These are phyloP conservation scores for Brachyalestes nurse DNA, from an alignment of 2,797 vertebrate genomes.

Conservation along the genomic window DNA sequence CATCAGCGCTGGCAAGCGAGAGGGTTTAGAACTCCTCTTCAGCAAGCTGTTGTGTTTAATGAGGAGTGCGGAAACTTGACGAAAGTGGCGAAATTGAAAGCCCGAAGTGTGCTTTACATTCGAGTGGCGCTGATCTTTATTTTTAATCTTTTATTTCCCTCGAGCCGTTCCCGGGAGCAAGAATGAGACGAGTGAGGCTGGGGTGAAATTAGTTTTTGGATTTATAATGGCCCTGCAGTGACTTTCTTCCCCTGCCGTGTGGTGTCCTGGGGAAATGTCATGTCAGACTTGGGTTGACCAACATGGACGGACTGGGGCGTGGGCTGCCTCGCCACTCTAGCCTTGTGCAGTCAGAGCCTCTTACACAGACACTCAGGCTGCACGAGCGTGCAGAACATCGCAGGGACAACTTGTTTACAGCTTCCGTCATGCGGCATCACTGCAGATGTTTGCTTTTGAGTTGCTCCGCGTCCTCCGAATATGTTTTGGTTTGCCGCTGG, in stretches of 20 bases:
- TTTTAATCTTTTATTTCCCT: constrained; percentile 19
- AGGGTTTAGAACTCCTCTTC: constrained; percentile 57
- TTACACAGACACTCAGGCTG: constrained; percentile 22
- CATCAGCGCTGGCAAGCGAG: constrained; percentile 54
- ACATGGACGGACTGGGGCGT: constrained; percentile 59
- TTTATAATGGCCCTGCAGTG: constrained; percentile 63
- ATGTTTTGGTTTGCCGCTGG: constrained; percentile 12
- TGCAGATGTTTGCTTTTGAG: constrained; percentile 14
- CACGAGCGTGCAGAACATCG: background rate
- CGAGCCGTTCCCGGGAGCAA: constrained; percentile 29
- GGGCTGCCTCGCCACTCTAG: constrained; percentile 26
- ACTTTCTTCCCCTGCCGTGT: constrained; percentile 60
- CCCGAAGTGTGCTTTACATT: constrained; percentile 25
- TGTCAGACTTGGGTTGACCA: constrained; percentile 62
- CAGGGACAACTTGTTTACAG: constrained; percentile 7
- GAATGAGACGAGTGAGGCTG: constrained; percentile 45
- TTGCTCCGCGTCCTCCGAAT: constrained; percentile 2
- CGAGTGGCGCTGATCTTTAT: constrained; percentile 34
- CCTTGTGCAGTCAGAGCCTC: constrained; percentile 3
- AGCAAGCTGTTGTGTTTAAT: constrained; percentile 64
- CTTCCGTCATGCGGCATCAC: constrained; percentile 11
- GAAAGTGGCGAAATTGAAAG: constrained; percentile 56
- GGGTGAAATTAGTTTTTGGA: constrained; percentile 67
- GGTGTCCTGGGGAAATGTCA: constrained; percentile 73
- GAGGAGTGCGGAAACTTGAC: constrained; percentile 48